Evolutionary conservation across 2,888 invertebrate species (phyloP).

Genomic region (Plebejus argus): DNA sequence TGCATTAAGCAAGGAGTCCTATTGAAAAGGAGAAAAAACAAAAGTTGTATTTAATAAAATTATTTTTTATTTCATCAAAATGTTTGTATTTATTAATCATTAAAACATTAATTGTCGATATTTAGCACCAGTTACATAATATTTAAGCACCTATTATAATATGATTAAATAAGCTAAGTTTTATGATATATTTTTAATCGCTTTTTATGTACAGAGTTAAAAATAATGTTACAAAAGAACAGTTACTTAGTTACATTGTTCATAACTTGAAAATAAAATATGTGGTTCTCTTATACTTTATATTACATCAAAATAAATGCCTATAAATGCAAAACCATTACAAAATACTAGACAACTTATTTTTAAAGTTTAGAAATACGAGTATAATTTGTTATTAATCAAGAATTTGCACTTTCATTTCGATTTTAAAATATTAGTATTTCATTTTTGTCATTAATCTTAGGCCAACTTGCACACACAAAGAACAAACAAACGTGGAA

Average conservation of each 20-base stretch:
- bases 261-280: not conserved
- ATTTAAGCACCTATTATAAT: slow-evolving; percentile 14
- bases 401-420: not conserved
- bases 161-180: not conserved
- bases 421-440: not conserved
- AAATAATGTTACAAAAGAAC: not conserved
- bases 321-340: slow-evolving; percentile 10
- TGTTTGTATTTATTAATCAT: not conserved
- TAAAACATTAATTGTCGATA: slow-evolving; percentile 14
- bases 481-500: not conserved
- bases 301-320: not conserved
- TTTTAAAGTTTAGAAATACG: not conserved
- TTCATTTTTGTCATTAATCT: not conserved
- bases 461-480: not conserved
- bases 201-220: not conserved
- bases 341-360: not conserved
- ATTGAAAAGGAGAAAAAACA: not conserved
- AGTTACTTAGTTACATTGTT: not conserved
- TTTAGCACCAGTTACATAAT: slow-evolving; percentile 1
- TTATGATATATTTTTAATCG: not conserved
- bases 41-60: not conserved
- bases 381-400: not conserved
- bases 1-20: not conserved
- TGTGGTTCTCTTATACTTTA: not conserved
- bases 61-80: not conserved